These are phyloP conservation scores for Coluber constrictor DNA, from an alignment of 2,797 vertebrate species.

Conservation along the genomic window DNA sequence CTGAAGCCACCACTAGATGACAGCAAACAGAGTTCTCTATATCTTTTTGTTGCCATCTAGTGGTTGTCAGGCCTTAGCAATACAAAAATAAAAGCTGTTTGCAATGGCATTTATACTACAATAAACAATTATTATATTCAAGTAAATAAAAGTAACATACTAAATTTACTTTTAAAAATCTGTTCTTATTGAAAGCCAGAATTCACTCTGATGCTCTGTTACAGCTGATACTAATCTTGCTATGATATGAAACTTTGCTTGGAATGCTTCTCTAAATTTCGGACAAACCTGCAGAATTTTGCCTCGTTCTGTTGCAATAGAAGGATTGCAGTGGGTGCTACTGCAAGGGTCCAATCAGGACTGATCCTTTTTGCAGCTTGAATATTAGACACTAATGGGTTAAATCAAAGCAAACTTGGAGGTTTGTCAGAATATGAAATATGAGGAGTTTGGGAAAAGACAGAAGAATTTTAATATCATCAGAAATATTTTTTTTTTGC, in stretches of 20 bases:
- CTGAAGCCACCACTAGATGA: not conserved
- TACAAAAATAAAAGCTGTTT: not conserved
- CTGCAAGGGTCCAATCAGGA: not conserved
- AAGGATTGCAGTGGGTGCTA: not conserved
- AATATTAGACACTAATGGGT: not conserved
- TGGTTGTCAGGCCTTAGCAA: not conserved
- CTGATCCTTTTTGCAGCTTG: not conserved
- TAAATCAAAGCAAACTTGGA: not conserved
- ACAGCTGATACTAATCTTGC: not conserved
- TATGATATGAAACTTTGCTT: not conserved
- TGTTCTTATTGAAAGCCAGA: not conserved
- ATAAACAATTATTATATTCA: not conserved
- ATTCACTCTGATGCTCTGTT: not conserved
- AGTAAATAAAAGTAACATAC: not conserved
- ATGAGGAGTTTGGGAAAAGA: not conserved
- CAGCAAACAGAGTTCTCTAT: not conserved
- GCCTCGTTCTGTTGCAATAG: not conserved
- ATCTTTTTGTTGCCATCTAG: not conserved
- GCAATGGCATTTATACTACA: not conserved
- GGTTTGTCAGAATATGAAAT: not conserved
- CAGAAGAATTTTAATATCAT: not conserved
- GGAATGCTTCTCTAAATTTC: not conserved
- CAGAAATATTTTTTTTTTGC: not conserved
- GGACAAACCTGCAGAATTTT: not conserved
- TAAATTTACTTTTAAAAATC: not conserved